Percentiles rank a stretch among this genome's conserved stretches.
These are phyloP conservation scores for Sebastes trivittatus DNA, from an alignment of 2,797 vertebrate species.

Conservation along the genomic window DNA sequence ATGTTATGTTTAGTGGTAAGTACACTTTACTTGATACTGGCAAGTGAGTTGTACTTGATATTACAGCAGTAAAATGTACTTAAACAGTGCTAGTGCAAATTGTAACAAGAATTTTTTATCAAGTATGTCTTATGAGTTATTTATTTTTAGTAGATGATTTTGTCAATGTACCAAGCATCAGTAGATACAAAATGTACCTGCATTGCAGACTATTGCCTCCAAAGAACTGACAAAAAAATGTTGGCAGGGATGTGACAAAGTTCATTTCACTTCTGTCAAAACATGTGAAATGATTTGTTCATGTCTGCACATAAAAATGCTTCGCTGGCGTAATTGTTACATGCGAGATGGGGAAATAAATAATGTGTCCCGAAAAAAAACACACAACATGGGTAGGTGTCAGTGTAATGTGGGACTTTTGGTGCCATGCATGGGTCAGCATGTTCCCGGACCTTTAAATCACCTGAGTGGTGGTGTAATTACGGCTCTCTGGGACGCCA, in stretches of 20 bases:
- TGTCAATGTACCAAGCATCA: background rate
- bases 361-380: background rate
- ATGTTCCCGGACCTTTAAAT: slow-evolving; percentile 76
- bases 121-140: background rate
- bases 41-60: background rate
- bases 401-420: slow-evolving; percentile 47
- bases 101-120: background rate
- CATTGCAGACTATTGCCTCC: background rate
- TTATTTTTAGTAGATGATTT: background rate
- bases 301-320: slow-evolving; percentile 7
- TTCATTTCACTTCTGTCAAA: slow-evolving; percentile 6
- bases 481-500: slow-evolving; percentile 77
- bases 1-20: background rate
- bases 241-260: background rate
- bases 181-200: background rate
- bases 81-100: background rate
- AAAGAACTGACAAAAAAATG: background rate
- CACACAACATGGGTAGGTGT: slow-evolving; percentile 46
- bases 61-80: background rate
- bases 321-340: background rate
- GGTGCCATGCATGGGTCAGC: slow-evolving; percentile 75
- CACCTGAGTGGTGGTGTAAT: slow-evolving; percentile 80
- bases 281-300: slow-evolving; percentile 2
- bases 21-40: background rate
- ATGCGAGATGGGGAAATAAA: slow-evolving; percentile 6